Evolutionary conservation across 2,888 invertebrate genomes (phyloP).

Genomic region (Graphium colonna): DNA sequence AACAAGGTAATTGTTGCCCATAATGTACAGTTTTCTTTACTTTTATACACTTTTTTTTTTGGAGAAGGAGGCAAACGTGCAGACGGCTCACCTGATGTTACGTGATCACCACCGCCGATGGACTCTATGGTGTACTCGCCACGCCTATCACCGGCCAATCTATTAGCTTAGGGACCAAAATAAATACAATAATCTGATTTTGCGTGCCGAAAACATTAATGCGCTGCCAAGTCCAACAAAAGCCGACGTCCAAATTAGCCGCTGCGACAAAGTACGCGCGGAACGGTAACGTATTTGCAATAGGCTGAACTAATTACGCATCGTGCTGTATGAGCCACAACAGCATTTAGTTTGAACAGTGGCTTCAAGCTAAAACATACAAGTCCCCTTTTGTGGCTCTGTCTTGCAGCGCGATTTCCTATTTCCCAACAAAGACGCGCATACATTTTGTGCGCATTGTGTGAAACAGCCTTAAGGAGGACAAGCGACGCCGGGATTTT

Average conservation of each 20-base stretch:
- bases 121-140: too few species aligned
- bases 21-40: too few species aligned
- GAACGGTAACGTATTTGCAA: conserved; percentile 11
- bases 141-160: too few species aligned
- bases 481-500: conserved; percentile 31
- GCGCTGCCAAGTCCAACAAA: background rate
- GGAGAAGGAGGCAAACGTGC: too few species aligned
- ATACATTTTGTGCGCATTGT: conserved; percentile 28
- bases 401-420: conserved; percentile 31
- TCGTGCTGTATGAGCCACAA: conserved; percentile 13
- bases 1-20: too few species aligned
- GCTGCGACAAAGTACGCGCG: too few species aligned
- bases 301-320: conserved; percentile 22
- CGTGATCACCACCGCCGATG: too few species aligned
- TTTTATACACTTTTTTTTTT: too few species aligned
- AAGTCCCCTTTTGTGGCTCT: conserved; percentile 24
- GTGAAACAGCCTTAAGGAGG: conserved; percentile 25
- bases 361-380: conserved; percentile 29
- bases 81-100: too few species aligned
- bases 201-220: background rate
- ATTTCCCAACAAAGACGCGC: conserved; percentile 24
- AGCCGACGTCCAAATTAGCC: background rate
- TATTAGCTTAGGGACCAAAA: too few species aligned
- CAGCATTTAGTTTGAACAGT: conserved; percentile 29
- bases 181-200: too few species aligned